Percentiles rank a stretch among this genome's conserved stretches.
phyloP scores from a whole-genome alignment of 1,140 invertebrate genomes.

The Tetramorium simillimum region DNA sequence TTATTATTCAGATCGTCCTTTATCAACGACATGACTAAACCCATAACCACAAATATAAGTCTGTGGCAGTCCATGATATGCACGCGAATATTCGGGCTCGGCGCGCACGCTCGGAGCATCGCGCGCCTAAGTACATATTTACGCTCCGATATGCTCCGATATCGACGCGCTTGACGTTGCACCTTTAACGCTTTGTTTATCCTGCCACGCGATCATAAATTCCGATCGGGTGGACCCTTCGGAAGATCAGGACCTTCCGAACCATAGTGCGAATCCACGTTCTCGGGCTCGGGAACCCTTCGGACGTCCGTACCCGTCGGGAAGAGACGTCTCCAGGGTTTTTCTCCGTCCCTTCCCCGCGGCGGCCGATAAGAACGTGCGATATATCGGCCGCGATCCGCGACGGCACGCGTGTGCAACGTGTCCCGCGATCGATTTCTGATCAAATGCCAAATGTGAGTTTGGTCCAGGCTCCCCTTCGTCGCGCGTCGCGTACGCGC shows the following conservation, averaged over 20 bases:
- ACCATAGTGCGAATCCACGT: no score
- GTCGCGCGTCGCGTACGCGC: neutral
- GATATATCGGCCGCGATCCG: neutral
- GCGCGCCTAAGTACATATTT: neutral
- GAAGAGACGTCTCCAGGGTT: neutral
- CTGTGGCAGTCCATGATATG: no score
- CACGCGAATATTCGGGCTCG: no score
- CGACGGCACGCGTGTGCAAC: neutral
- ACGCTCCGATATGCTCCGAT: no score
- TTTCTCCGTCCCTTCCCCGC: neutral
- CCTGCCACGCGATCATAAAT: no score
- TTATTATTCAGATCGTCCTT: no score
- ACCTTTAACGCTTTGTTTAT: neutral
- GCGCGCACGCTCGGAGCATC: neutral
- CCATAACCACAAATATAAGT: no score
- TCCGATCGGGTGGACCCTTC: no score
- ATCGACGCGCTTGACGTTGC: slow-evolving; percentile 14
- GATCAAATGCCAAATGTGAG: slow-evolving; percentile 43
- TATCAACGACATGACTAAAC: no score
- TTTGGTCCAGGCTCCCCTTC: neutral
- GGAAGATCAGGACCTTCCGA: no score
- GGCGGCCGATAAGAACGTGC: neutral
- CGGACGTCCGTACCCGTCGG: no score
- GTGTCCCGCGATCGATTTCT: neutral
- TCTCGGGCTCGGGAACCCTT: no score